Percentiles rank a stretch among this genome's conserved stretches.
These are phyloP conservation scores for Monoplex corrugatus DNA, from an alignment of 2,888 invertebrate species.

Conservation along the genomic window DNA sequence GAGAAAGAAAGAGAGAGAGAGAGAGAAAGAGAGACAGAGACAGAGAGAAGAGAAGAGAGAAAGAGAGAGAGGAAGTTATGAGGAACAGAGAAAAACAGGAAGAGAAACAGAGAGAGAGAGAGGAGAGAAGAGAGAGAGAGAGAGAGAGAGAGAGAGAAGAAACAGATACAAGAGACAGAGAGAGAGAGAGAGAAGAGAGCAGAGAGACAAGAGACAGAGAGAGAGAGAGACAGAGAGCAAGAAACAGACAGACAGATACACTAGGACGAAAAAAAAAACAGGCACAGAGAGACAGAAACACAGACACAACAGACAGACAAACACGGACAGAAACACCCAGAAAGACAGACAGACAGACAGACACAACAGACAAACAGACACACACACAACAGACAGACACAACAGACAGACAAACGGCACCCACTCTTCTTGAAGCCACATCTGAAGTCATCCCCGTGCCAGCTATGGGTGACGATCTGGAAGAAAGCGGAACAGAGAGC, in stretches of 20 bases:
- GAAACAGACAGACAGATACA: too few relatives aligned
- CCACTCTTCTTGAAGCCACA: slow-evolving; percentile 15
- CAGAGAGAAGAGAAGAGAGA: neutral
- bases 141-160: too few relatives aligned
- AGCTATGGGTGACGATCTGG: slow-evolving; percentile 60
- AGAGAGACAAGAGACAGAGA: too few relatives aligned
- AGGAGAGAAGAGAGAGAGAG: too few relatives aligned
- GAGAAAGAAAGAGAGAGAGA: neutral
- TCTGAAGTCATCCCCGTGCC: slow-evolving; percentile 27
- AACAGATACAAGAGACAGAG: too few relatives aligned
- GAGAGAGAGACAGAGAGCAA: too few relatives aligned
- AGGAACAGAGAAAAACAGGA: neutral
- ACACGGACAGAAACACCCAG: neutral
- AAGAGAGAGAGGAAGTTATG: neutral
- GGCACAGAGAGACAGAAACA: too few relatives aligned
- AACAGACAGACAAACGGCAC: neutral
- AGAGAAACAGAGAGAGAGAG: neutral
- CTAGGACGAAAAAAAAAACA: too few relatives aligned
- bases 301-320: neutral
- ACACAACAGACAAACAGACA: neutral
- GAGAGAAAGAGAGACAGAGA: neutral
- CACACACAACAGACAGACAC: neutral
- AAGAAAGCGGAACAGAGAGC: slow-evolving; percentile 64
- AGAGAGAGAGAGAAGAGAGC: too few relatives aligned
- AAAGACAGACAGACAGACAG: neutral